These are phyloP conservation scores for Zoanthus sansibaricus DNA, from an alignment of 92 coral and sea anemone genomes.

Conservation along the genomic window DNA sequence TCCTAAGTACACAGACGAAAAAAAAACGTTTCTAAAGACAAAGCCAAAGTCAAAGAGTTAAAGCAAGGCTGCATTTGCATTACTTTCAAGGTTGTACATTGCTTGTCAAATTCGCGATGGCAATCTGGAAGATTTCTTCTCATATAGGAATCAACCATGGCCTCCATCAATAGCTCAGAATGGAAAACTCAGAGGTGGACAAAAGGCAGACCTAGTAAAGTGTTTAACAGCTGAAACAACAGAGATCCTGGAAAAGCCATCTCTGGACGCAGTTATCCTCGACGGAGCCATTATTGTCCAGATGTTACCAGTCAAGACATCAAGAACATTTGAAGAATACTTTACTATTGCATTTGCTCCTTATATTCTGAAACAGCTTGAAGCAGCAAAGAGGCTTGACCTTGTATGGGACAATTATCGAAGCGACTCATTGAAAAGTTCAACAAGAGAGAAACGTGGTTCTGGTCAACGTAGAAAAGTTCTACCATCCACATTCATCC, in stretches of 20 bases:
- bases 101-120: slow-evolving; percentile 67
- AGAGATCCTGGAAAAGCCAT: background rate
- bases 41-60: slow-evolving; percentile 55
- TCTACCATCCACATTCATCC: too few species aligned
- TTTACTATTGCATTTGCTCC: slow-evolving; percentile 53
- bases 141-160: slow-evolving; percentile 68
- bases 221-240: slow-evolving; percentile 31
- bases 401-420: slow-evolving; percentile 8
- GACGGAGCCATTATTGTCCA: slow-evolving; percentile 74
- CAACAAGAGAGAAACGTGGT: slow-evolving; percentile 67
- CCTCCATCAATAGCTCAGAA: slow-evolving; percentile 45
- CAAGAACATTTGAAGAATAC: slow-evolving; percentile 61
- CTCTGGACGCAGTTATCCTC: slow-evolving; percentile 57
- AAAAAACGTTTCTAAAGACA: slow-evolving; percentile 49
- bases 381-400: slow-evolving; percentile 56
- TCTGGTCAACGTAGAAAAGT: slow-evolving; percentile 46
- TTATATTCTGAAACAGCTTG: slow-evolving; percentile 57
- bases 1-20: slow-evolving; percentile 17
- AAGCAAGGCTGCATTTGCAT: slow-evolving; percentile 65
- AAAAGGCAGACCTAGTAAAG: slow-evolving; percentile 69
- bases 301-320: slow-evolving; percentile 58
- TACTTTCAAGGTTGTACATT: slow-evolving; percentile 63
- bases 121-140: slow-evolving; percentile 57
- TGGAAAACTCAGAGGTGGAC: background rate
- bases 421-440: slow-evolving; percentile 63